Evolutionary conservation across 2,888 invertebrate genomes (phyloP), one percentile per base, ranked within the genome.

Genomic region (Elmis aenea): DNA sequence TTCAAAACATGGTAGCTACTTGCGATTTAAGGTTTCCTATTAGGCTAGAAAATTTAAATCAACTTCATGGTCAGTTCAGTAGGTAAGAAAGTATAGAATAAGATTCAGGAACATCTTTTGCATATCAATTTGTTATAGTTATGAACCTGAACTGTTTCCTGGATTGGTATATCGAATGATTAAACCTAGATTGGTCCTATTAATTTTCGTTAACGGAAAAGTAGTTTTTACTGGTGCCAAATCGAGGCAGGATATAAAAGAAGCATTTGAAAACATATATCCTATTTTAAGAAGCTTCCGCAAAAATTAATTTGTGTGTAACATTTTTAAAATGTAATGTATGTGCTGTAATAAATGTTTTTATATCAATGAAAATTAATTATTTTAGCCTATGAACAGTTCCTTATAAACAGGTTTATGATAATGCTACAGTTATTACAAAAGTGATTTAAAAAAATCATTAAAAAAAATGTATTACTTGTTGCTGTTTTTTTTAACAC

Each of bases 201-300:
- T 99, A 6, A 96, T 99, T 66, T 99, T 99, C 73, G 97, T 99
- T 1, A 97, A 96, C 66, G 99, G 99, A 34, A 99, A 99, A 77
- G 83, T 99, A 50, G 97, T 99, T 1, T 83, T 99, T 45, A 99
- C 97, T 58, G 95, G 96, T 48, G 96, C 92, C 15, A 97, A 96
- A 72, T 83, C 85, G 27, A 76, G 94, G 50, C 77, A 80, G 58
- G 94, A 96, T 60, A 87, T 97, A 24, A 84, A 86, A 64, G 94
- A 95, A 62, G 92, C 96, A 9, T 75, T 97, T 53, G 89, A 90
- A 53, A 90, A 90, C 58, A 96, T 97, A 59, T 92, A 93, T 68
- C 95, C 95, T 1, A 94, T 95, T 61, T 69, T 96, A 49, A 85
- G 89, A 62, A 93, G 93, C 66, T 97, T 92, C 66, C 83, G 87